Percentiles rank a stretch among this genome's conserved stretches.
These are phyloP conservation scores for Corythornis cristatus DNA, from an alignment of 2,113 vertebrate species.

Conservation along the genomic window DNA sequence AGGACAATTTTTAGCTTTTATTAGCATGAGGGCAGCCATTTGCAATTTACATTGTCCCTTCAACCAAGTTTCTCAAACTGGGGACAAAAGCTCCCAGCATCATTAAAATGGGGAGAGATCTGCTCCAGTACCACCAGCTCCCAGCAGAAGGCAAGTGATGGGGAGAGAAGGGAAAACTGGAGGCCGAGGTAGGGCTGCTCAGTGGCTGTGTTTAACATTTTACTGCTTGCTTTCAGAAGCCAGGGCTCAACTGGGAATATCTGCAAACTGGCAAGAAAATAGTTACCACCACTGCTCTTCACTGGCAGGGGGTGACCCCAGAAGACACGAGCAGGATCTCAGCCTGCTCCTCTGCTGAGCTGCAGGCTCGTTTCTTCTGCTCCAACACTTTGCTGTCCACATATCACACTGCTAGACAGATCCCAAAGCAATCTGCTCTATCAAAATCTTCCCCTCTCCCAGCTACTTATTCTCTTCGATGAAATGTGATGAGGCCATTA, in stretches of 20 bases:
- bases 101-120: background rate
- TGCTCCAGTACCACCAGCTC: background rate
- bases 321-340: background rate
- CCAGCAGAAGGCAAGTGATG: background rate
- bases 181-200: background rate
- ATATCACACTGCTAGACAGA: background rate
- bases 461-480: background rate
- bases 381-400: background rate
- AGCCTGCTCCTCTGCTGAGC: background rate
- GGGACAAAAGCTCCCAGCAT: background rate
- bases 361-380: background rate
- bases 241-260: background rate
- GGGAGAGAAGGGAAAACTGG: background rate
- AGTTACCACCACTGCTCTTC: background rate
- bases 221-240: background rate
- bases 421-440: background rate
- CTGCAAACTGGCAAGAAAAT: background rate
- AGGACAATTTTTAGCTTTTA: conserved; percentile 17
- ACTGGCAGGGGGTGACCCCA: background rate
- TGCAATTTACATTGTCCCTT: background rate
- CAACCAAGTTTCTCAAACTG: background rate
- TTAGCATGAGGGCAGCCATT: background rate
- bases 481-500: background rate
- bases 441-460: background rate
- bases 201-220: background rate